A percentile compares a stretch with the other conserved stretches of the same genome.
Evolutionary conservation across 1,140 invertebrate genomes (phyloP).

Genomic region (Tetramorium alpestre): DNA sequence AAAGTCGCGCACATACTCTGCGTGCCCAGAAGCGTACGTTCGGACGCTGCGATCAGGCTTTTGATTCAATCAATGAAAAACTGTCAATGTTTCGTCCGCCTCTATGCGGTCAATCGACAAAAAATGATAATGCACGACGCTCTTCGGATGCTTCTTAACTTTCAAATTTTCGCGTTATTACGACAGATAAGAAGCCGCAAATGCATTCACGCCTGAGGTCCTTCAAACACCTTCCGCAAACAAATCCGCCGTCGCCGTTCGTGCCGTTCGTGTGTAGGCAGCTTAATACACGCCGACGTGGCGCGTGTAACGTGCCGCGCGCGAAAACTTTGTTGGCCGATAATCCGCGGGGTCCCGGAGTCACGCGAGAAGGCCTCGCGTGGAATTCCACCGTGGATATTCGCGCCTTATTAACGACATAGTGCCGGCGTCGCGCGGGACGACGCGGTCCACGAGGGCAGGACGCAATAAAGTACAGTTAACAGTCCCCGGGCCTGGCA

Average conservation of each 20-base stretch:
- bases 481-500: slow-evolving; percentile 23
- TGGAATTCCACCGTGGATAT: slow-evolving; percentile 35
- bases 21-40: not conserved
- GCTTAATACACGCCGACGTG: not conserved
- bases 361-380: slow-evolving; percentile 8
- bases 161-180: not conserved
- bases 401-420: slow-evolving; percentile 39
- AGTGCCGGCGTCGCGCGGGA: not conserved
- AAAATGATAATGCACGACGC: not conserved
- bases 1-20: not conserved
- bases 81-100: not conserved
- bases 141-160: too few relatives aligned
- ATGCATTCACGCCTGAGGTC: not conserved
- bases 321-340: slow-evolving; percentile 23
- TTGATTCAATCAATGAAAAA: not conserved
- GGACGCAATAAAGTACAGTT: slow-evolving; percentile 64
- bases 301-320: not conserved
- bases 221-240: not conserved
- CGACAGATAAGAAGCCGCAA: not conserved
- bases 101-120: too few relatives aligned
- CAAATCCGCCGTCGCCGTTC: not conserved
- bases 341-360: slow-evolving; percentile 28
- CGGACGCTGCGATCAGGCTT: not conserved
- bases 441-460: slow-evolving; percentile 25
- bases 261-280: not conserved